phyloP scores from a whole-genome alignment of 2,113 vertebrate genomes.

The Rana temporaria region DNA sequence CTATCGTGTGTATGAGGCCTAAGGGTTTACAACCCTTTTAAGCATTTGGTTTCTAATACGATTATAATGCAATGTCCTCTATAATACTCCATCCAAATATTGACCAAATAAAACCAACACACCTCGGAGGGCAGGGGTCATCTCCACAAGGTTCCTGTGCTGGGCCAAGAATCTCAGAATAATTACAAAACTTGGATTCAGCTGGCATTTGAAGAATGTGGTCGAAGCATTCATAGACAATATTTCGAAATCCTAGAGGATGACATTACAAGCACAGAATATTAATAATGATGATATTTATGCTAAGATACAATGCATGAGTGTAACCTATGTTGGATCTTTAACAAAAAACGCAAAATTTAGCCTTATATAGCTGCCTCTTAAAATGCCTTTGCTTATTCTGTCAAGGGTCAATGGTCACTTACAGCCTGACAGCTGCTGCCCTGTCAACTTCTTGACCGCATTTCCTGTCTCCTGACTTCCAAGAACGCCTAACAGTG shows the following conservation, averaged over 20 bases:
- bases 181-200: slow-evolving; percentile 72
- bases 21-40: no score
- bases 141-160: slow-evolving; percentile 71
- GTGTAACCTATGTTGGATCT: background rate
- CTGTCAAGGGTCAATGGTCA: no score
- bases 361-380: background rate
- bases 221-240: slow-evolving; percentile 77
- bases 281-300: background rate
- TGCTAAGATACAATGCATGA: background rate
- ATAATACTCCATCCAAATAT: no score
- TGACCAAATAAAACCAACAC: slow-evolving; percentile 59
- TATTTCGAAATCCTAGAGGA: slow-evolving; percentile 73
- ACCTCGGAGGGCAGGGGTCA: slow-evolving; percentile 80
- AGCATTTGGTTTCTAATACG: no score
- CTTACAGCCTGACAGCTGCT: no score
- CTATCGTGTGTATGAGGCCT: no score
- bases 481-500: no score
- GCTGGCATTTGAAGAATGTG: slow-evolving; percentile 61
- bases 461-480: no score
- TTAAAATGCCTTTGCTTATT: no score
- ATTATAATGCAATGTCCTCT: no score
- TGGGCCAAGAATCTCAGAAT: slow-evolving; percentile 56
- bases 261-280: background rate
- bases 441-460: no score
- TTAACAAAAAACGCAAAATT: background rate